Conservation (phyloP, 2,888 invertebrate species). For the Homarus gammarus region DNA sequence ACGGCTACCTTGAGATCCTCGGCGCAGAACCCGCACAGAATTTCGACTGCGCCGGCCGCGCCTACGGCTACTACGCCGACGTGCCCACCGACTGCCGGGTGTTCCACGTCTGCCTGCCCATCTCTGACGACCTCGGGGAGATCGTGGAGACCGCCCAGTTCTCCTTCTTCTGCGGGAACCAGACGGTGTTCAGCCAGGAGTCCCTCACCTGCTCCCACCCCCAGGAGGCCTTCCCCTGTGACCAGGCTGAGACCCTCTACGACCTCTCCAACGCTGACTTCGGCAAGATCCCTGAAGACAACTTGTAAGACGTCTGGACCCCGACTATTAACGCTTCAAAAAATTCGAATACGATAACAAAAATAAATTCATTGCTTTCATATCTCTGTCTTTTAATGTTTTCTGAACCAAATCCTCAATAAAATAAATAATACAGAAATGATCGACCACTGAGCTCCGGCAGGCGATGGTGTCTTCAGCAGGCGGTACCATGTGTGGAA, state of each 20-base stretch:
- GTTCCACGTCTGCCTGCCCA: slow-evolving; percentile 77
- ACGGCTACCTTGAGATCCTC: slow-evolving; percentile 70
- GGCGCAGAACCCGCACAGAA: slow-evolving; percentile 60
- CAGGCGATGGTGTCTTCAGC: too few species aligned
- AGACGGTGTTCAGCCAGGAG: slow-evolving; percentile 77
- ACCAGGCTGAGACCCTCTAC: slow-evolving; percentile 76
- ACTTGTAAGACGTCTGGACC: neutral
- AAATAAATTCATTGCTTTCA: too few species aligned
- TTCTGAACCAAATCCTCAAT: too few species aligned
- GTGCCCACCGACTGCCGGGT: slow-evolving; percentile 76
- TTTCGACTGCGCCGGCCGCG: slow-evolving; percentile 76
- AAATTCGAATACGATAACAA: too few species aligned
- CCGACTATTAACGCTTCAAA: too few species aligned
- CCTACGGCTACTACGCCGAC: slow-evolving; percentile 77
- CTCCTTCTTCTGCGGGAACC: slow-evolving; percentile 77
- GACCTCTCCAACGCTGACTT: slow-evolving; percentile 76
- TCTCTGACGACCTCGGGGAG: slow-evolving; percentile 72
- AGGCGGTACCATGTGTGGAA: too few species aligned
- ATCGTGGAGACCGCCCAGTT: slow-evolving; percentile 72
- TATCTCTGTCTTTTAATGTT: too few species aligned
- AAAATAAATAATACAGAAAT: too few species aligned
- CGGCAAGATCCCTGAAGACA: slow-evolving; percentile 68
- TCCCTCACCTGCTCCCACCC: slow-evolving; percentile 76
- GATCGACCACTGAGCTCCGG: too few species aligned
- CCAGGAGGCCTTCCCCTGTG: slow-evolving; percentile 76